Conservation (phyloP, 2,797 vertebrate species). For the Prionace glauca region DNA sequence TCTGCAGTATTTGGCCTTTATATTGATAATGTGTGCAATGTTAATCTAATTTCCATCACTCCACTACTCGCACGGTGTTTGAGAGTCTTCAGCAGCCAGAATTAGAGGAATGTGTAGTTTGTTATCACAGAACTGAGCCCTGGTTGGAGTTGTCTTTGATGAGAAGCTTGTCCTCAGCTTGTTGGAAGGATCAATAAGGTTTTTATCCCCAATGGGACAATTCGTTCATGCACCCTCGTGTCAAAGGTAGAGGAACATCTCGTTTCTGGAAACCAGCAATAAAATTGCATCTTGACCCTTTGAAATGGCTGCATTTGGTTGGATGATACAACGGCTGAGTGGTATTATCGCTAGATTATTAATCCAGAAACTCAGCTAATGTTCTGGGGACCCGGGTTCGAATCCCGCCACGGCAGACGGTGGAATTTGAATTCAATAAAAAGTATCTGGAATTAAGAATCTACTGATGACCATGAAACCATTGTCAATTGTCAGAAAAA, state of each 20-base stretch:
- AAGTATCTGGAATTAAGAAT: too few relatives aligned
- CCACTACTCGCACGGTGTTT: neutral
- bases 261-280: neutral
- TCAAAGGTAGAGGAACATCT: neutral
- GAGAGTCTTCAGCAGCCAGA: neutral
- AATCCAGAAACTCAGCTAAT: neutral
- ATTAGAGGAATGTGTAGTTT: neutral
- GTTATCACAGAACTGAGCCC: neutral
- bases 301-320: neutral
- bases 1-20: too few relatives aligned
- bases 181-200: neutral
- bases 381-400: too few relatives aligned
- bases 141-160: neutral
- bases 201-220: too few relatives aligned
- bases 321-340: neutral
- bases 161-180: neutral
- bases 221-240: too few relatives aligned
- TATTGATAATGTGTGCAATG: neutral
- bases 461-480: too few relatives aligned
- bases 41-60: neutral
- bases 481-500: too few relatives aligned
- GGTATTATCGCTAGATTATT: too few relatives aligned
- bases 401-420: too few relatives aligned
- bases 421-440: too few relatives aligned
- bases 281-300: neutral